These are phyloP conservation scores for Anastatus disparis DNA, from an alignment of 1,140 invertebrate species.

Conservation along the genomic window DNA sequence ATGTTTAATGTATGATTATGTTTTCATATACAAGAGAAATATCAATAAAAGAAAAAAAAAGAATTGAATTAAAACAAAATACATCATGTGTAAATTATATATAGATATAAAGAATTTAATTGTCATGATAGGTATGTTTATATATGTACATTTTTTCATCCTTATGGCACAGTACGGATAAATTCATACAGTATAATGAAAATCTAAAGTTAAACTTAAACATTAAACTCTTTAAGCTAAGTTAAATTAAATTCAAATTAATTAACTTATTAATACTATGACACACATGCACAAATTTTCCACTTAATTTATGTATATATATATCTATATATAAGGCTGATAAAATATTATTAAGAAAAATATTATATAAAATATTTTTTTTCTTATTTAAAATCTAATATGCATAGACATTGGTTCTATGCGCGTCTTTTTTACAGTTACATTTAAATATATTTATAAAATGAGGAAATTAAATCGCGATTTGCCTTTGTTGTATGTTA, in stretches of 20 bases:
- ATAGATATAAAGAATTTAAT: conserved; percentile 29
- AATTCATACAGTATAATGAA: conserved; percentile 36
- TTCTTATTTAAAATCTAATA: too few species aligned
- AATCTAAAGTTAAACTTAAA: neutral
- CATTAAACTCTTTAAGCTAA: neutral
- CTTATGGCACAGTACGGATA: conserved; percentile 54
- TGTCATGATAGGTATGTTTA: conserved; percentile 33
- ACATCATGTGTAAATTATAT: too few species aligned
- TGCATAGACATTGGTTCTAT: too few species aligned
- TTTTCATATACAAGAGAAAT: conserved; percentile 32
- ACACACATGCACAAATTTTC: conserved; percentile 12
- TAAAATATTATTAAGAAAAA: too few species aligned
- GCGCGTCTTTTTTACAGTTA: too few species aligned
- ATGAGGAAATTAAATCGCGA: too few species aligned
- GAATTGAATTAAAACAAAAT: neutral
- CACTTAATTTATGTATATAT: neutral
- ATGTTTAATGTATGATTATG: conserved; percentile 31
- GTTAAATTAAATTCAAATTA: conserved; percentile 1
- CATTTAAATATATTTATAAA: too few species aligned
- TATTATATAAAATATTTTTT: too few species aligned
- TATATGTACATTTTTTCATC: conserved; percentile 54
- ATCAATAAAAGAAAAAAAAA: conserved; percentile 32
- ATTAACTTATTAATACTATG: conserved; percentile 31
- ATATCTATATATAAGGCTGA: neutral
- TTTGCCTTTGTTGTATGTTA: too few species aligned